A percentile compares a stretch with the other conserved stretches of the same genome.
Evolutionary conservation across 2,113 vertebrate genomes (phyloP).

Genomic region (Mobula hypostoma): DNA sequence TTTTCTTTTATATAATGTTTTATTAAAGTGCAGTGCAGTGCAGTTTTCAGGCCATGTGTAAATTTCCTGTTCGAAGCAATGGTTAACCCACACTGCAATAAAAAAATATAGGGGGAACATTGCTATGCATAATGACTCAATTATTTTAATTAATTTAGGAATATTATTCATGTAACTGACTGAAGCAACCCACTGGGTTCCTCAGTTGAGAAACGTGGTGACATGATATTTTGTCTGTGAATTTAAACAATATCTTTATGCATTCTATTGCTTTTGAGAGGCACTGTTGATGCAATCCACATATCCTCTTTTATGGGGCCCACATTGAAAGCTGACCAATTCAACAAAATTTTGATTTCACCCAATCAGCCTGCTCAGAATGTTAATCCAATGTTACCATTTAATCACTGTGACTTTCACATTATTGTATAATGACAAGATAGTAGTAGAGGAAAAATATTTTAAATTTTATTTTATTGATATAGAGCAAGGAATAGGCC

Average conservation of each 20-base stretch:
- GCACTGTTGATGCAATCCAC: neutral
- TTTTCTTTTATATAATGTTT: too few relatives aligned
- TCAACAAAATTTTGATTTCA: neutral
- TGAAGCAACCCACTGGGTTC: too few relatives aligned
- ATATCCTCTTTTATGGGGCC: neutral
- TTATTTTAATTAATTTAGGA: conserved; percentile 5
- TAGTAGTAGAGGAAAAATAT: too few relatives aligned
- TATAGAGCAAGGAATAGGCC: too few relatives aligned
- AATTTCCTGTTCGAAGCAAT: too few relatives aligned
- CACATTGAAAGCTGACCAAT: neutral
- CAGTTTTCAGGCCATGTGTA: too few relatives aligned
- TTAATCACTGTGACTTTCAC: neutral
- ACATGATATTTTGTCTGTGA: neutral
- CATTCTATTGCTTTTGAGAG: neutral
- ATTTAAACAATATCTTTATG: neutral
- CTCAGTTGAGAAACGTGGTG: neutral
- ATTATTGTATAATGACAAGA: neutral
- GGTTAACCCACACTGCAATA: too few relatives aligned
- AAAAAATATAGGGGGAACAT: too few relatives aligned
- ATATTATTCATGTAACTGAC: neutral
- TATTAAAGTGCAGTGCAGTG: too few relatives aligned
- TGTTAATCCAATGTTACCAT: neutral
- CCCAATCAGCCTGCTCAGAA: neutral
- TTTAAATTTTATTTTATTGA: neutral
- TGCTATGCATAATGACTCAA: neutral